A percentile compares a stretch with the other conserved stretches of the same genome.
These are phyloP conservation scores for Neoitamus cyanurus DNA, from an alignment of 2,888 invertebrate genomes.

Conservation along the genomic window DNA sequence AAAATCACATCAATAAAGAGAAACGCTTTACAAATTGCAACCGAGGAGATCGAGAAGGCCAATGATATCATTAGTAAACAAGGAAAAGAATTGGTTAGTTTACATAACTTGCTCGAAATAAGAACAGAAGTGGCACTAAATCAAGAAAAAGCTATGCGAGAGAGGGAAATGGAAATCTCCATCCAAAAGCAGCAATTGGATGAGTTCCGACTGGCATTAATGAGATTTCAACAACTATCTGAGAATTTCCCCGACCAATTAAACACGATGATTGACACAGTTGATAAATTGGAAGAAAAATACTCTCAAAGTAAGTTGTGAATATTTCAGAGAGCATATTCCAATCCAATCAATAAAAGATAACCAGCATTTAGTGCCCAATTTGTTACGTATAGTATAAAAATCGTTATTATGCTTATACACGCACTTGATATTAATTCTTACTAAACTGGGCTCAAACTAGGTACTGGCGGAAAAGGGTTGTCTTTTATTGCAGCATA, in stretches of 20 bases:
- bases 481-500: no score
- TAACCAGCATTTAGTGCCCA: no score
- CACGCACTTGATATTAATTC: no score
- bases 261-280: slow-evolving; percentile 61
- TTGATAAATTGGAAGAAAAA: slow-evolving; percentile 60
- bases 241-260: slow-evolving; percentile 58
- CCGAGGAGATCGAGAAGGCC: slow-evolving; percentile 65
- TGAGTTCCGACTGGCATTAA: slow-evolving; percentile 57
- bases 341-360: no score
- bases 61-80: slow-evolving; percentile 65
- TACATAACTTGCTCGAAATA: slow-evolving; percentile 61
- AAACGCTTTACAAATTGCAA: slow-evolving; percentile 63
- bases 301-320: slow-evolving; percentile 63
- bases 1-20: slow-evolving; percentile 64
- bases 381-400: no score
- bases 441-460: no score
- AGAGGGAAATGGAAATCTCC: slow-evolving; percentile 59
- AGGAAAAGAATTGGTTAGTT: slow-evolving; percentile 58
- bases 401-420: no score
- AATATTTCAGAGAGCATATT: no score
- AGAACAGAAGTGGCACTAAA: slow-evolving; percentile 64
- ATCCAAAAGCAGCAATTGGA: slow-evolving; percentile 57
- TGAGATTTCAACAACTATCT: slow-evolving; percentile 58
- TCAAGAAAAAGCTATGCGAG: slow-evolving; percentile 61
- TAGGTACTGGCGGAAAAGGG: no score